phyloP scores from a whole-genome alignment of 2,797 vertebrate species.

The Falco rusticolus region DNA sequence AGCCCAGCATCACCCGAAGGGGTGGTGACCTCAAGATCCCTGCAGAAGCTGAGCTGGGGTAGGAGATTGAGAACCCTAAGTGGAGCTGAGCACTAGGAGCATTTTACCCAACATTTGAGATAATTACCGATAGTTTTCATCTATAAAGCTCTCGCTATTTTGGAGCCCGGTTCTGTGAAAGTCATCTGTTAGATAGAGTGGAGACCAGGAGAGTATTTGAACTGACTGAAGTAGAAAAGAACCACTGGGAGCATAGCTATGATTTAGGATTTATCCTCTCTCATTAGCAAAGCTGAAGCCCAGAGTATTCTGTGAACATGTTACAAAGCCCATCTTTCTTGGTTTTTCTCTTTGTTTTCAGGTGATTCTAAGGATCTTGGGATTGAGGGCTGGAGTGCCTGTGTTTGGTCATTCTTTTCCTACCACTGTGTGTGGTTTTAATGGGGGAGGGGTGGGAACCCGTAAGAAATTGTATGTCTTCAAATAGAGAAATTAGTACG shows the following conservation, averaged over 20 bases:
- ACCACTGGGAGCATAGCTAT: not conserved
- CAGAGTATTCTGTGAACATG: not conserved
- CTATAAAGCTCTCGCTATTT: not conserved
- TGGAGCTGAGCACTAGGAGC: not conserved
- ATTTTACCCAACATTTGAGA: not conserved
- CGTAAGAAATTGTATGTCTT: not conserved
- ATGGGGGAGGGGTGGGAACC: not conserved
- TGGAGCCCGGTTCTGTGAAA: not conserved
- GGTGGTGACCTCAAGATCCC: accelerated
- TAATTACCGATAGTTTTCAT: not conserved
- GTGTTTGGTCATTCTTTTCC: not conserved
- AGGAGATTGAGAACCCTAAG: not conserved
- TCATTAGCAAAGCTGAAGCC: not conserved
- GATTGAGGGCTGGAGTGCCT: not conserved
- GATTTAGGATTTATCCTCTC: not conserved
- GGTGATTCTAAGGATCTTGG: not conserved
- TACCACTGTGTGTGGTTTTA: not conserved
- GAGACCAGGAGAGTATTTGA: not conserved
- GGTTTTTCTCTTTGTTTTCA: not conserved
- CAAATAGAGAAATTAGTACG: not conserved
- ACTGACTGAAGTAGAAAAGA: not conserved
- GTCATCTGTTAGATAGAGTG: not conserved
- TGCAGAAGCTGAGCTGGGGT: not conserved
- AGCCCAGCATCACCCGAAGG: not conserved
- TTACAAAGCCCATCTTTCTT: not conserved